phyloP scores from a whole-genome alignment of 2,888 invertebrate genomes.

The Tiliacea aurago region DNA sequence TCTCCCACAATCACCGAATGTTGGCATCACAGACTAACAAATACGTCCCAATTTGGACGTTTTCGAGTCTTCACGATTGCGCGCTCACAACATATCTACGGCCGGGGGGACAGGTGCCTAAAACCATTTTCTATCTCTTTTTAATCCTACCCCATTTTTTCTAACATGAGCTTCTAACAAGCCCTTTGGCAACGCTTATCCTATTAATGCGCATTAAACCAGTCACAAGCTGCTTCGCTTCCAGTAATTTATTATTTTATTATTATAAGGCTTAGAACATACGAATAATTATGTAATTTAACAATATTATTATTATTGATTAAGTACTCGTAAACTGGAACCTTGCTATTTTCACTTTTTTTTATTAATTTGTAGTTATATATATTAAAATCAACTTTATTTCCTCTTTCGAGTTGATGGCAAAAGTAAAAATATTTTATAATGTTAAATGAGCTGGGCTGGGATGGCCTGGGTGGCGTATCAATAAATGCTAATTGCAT shows the following conservation, averaged over 20 bases:
- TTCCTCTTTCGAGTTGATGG: neutral
- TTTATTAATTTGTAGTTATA: neutral
- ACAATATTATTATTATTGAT: conserved; percentile 39
- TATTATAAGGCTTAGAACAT: conserved; percentile 54
- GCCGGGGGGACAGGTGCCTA: neutral
- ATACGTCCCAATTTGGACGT: too few species aligned
- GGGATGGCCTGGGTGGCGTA: too few species aligned
- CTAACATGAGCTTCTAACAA: conserved; percentile 8
- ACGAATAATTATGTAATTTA: conserved; percentile 41
- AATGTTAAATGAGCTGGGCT: neutral
- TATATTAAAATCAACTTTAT: neutral
- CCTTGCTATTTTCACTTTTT: conserved; percentile 26
- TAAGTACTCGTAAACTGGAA: conserved; percentile 52
- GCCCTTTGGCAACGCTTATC: conserved; percentile 10
- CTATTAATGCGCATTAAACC: conserved; percentile 1
- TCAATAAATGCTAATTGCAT: neutral
- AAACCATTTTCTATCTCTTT: neutral
- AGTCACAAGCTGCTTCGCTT: conserved; percentile 11
- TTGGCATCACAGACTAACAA: too few species aligned
- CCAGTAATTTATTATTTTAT: conserved; percentile 18
- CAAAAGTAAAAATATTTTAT: neutral
- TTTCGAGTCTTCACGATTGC: too few species aligned
- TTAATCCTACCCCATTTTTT: neutral
- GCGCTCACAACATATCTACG: too few species aligned
- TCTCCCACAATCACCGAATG: too few species aligned